phyloP scores from a whole-genome alignment of 2,113 vertebrate genomes.

The Mystacornis crossleyi region DNA sequence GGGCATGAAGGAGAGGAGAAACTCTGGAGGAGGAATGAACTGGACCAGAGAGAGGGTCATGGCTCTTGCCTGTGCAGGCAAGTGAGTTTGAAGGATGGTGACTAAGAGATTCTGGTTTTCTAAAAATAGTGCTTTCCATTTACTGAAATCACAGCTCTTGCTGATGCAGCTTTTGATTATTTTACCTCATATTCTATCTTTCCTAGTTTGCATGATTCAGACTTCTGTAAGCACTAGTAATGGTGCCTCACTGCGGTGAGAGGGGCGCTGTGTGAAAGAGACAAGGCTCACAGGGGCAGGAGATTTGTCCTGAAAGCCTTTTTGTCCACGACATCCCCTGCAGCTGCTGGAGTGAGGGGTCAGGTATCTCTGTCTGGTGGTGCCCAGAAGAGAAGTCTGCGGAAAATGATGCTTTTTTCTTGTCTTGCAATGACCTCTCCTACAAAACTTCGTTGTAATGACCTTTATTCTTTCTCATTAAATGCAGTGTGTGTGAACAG shows the following conservation, averaged over 20 bases:
- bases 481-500: neutral
- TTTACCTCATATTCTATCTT: neutral
- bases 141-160: neutral
- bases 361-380: neutral
- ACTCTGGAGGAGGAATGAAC: neutral
- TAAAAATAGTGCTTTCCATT: constrained; percentile 6
- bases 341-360: neutral
- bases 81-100: neutral
- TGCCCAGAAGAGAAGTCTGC: neutral
- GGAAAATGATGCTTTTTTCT: neutral
- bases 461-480: neutral
- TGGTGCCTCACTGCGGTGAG: neutral
- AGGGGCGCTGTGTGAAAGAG: neutral
- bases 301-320: neutral
- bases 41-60: neutral
- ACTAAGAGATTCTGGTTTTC: neutral
- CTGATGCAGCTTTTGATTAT: neutral
- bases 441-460: neutral
- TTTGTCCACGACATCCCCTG: neutral
- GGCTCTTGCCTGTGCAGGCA: neutral
- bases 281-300: neutral
- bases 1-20: neutral
- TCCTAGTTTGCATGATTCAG: neutral
- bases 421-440: neutral
- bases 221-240: neutral